Evolutionary conservation across 2,797 vertebrate species (phyloP).

Genomic region (Callimico goeldii): DNA sequence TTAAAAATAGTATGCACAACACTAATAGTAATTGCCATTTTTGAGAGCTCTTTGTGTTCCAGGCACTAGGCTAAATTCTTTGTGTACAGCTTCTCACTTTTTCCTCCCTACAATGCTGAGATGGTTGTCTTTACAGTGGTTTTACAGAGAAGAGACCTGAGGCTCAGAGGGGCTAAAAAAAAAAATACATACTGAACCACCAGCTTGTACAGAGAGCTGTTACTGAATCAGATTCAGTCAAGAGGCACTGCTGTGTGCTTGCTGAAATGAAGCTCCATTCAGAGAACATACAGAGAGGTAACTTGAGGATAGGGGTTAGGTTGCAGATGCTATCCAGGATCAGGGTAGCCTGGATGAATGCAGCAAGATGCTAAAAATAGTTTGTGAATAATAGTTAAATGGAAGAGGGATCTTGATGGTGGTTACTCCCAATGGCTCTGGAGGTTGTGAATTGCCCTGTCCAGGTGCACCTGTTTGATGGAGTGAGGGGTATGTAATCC

Average conservation of each 20-base stretch:
- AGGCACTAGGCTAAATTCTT: neutral
- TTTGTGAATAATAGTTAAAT: neutral
- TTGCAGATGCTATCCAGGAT: neutral
- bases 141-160: neutral
- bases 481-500: neutral
- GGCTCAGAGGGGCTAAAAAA: neutral
- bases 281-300: neutral
- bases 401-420: neutral
- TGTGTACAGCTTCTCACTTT: neutral
- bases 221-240: neutral
- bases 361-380: fast-evolving
- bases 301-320: neutral
- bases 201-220: neutral
- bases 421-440: neutral
- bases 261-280: neutral
- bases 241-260: neutral
- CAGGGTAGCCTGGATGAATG: neutral
- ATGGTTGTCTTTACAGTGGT: neutral
- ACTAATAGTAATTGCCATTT: neutral
- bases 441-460: neutral
- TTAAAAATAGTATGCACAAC: neutral
- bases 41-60: neutral
- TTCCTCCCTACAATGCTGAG: neutral
- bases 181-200: neutral
- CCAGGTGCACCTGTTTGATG: neutral